Evolutionary conservation across 2,113 vertebrate genomes (phyloP), one percentile per base, ranked within the genome.

Genomic region (Sinosuthora webbiana): DNA sequence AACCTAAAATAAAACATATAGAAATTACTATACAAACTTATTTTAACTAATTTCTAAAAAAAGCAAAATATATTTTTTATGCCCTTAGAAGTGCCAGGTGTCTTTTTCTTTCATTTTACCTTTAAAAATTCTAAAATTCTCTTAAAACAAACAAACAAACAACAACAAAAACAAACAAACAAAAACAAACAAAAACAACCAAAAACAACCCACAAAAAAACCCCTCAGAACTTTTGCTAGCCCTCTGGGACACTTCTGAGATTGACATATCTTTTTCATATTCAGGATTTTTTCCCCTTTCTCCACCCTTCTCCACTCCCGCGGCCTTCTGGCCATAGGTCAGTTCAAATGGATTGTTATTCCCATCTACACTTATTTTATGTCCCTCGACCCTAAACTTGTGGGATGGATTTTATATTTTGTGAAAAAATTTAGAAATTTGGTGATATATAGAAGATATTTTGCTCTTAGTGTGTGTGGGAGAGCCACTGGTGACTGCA

Each of bases 81-180:
- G 4, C 9, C 2, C 6, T 67, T 6, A 15, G 23, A 52, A 6
- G 1, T 81, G 3, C 1, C 33, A 82, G 16, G 2, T 8, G 25
- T 27, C 1, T 70, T 65, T 65, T 76, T 63, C 16, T 62, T 65
- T 63, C 13, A 62, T 4, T 73, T 65, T 80, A 17, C 10, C 11
- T 80, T 64, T 25, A 41, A 33, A 83, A 1, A 0, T 30, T 22
- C 6, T 20, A 33, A 83, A 1, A 0, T 30, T 22, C 6, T 20
- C 12, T 35, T 16, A 17, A 8, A 30, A 49, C 28, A 15, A 18
- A 11, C 1, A 39, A 39, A 8, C 37, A 39, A 39, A 41, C 41
- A 41, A 41, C 41, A 41, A 13, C 11, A 41, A 12, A 10, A 41
- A 41, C 41, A 41, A 41, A 10, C 41, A 41, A 41, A 41, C 41